Percentiles rank a stretch among this genome's conserved stretches.
These are phyloP conservation scores for Microctenopoma lineatum DNA, from an alignment of 2,797 vertebrate species.

Conservation along the genomic window DNA sequence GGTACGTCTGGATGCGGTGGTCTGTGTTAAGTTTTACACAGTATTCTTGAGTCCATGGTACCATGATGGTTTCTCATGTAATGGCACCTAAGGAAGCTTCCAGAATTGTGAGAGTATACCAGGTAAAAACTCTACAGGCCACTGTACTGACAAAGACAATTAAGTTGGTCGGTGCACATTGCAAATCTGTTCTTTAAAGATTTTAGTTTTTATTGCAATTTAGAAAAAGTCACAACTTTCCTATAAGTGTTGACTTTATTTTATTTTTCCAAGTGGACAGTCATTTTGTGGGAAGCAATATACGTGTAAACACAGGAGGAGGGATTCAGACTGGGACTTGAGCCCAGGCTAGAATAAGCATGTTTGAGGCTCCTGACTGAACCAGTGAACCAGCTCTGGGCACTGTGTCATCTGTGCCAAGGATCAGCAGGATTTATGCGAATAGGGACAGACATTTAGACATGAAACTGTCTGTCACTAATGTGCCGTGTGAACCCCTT, in stretches of 20 bases:
- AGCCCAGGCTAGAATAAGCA: constrained; percentile 37
- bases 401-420: constrained; percentile 25
- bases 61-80: too few species aligned
- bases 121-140: too few species aligned
- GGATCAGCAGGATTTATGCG: constrained; percentile 52
- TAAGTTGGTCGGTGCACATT: too few species aligned
- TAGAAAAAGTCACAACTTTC: neutral
- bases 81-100: too few species aligned
- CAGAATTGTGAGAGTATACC: too few species aligned
- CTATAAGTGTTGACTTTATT: constrained; percentile 5
- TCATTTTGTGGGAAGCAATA: constrained; percentile 32
- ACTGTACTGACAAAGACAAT: too few species aligned
- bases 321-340: constrained; percentile 40
- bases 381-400: constrained; percentile 30
- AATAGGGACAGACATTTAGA: constrained; percentile 38
- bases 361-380: constrained; percentile 42
- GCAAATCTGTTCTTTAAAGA: too few species aligned
- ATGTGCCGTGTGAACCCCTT: constrained; percentile 35
- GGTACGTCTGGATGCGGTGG: too few species aligned
- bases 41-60: too few species aligned
- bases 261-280: constrained; percentile 28
- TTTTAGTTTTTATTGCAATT: too few species aligned
- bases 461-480: constrained; percentile 22
- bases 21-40: too few species aligned
- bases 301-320: constrained; percentile 18